phyloP scores from a whole-genome alignment of 2,797 vertebrate species.

The Sternotherus odoratus region DNA sequence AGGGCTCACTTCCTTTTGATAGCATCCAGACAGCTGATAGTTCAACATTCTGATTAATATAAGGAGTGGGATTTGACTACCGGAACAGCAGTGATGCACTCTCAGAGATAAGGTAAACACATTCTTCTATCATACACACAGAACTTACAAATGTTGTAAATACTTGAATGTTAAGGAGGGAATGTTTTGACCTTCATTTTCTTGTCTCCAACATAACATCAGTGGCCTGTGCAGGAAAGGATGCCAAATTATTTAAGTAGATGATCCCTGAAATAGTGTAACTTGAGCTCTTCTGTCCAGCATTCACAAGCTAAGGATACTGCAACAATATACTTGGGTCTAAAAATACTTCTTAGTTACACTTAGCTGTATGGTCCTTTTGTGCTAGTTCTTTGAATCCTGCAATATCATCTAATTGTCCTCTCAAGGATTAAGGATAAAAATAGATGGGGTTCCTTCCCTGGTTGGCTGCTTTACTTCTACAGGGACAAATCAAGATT shows the following conservation, averaged over 20 bases:
- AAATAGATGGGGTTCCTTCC: background rate
- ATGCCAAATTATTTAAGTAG: background rate
- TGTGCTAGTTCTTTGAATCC: background rate
- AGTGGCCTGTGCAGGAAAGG: background rate
- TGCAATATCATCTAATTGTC: background rate
- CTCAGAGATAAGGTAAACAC: background rate
- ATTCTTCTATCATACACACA: background rate
- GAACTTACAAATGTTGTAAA: background rate
- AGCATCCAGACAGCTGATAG: background rate
- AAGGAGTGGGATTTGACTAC: background rate
- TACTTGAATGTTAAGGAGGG: background rate
- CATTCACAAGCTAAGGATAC: background rate
- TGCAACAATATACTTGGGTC: background rate
- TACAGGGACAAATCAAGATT: background rate
- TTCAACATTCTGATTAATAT: rapidly evolving
- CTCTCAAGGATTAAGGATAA: background rate
- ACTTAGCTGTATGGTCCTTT: background rate
- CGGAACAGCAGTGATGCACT: background rate
- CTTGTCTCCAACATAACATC: background rate
- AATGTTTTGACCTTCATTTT: background rate
- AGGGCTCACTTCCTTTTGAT: background rate
- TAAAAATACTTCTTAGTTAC: background rate
- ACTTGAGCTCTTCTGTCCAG: background rate
- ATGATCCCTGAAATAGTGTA: background rate
- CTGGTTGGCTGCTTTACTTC: background rate